Conservation (phyloP, 1,140 invertebrate genomes). For the Chironomus striatipennis region DNA sequence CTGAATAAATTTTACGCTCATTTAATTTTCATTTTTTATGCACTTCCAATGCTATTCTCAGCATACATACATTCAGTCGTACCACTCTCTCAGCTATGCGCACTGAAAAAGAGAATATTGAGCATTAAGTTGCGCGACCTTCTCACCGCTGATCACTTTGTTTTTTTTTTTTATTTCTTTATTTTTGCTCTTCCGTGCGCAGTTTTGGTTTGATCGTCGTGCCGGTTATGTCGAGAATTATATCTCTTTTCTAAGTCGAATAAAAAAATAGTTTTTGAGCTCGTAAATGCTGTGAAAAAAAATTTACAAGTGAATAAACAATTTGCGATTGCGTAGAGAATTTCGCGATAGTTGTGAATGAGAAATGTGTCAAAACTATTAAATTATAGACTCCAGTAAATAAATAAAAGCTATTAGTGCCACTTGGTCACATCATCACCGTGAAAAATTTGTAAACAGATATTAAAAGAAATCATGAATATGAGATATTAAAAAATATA, state of each 20-base stretch:
- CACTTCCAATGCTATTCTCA: too few relatives aligned
- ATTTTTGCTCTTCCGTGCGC: neutral
- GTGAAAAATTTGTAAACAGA: neutral
- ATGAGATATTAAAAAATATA: too few relatives aligned
- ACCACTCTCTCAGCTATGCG: neutral
- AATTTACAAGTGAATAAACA: neutral
- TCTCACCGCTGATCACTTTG: neutral
- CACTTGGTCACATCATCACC: neutral
- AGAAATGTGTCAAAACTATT: too few relatives aligned
- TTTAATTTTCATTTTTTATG: neutral
- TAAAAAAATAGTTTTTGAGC: neutral
- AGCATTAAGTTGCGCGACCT: neutral
- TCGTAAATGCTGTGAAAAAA: neutral
- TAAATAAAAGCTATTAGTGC: neutral
- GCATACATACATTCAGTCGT: too few relatives aligned
- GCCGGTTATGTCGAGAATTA: neutral
- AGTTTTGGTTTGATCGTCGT: neutral
- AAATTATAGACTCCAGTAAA: neutral
- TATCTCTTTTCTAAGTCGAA: neutral
- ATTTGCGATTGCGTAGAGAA: neutral
- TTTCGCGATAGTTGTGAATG: too few relatives aligned
- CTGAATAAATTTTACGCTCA: neutral
- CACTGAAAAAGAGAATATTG: neutral
- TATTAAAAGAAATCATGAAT: neutral
- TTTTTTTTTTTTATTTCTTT: neutral